Evolutionary conservation across 1,140 invertebrate species (phyloP), one percentile per base, ranked within the genome.

Genomic region (Periplaneta americana): DNA sequence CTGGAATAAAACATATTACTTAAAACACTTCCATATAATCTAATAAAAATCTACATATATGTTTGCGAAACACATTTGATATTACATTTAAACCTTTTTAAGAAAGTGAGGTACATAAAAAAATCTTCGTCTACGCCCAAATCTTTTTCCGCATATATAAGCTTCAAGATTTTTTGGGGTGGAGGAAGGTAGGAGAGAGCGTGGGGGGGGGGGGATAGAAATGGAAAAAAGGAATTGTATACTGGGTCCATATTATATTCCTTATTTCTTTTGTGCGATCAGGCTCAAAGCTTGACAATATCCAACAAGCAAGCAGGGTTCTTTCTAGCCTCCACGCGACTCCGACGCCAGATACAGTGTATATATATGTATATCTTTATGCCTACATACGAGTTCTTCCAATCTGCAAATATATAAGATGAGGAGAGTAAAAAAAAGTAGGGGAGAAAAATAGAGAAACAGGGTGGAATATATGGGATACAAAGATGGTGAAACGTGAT

Each of bases 401-500:
- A 66, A 66, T 66, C 48, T 66, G 48, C 48, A 66, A 66, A 66
- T 66, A 66, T 66, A 66, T 66, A 66, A 66, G 48, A 66, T 28
- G 48, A 66, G 48, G 48, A 28, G 28, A 66, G 48, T 66, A 48
- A 66, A 66, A 66, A n/a, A n/a, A 28, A 28, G 48, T 28, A 28
- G 48, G n/a, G 48, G 48, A 66, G 48, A 66, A 66, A 66, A 66
- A 66, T 66, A 37, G 75, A 37, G 75, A 37, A 34, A 37, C 34
- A 37, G 77, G 77, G 77, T 78, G 34, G 77, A 78, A 78, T 78
- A 78, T 37, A 78, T 78, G 77, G 77, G 77, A 78, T 78, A 78
- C 77, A 78, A 78, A 78, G 36, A 78, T 78, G 77, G 48, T 28
- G 48, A 66, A 66, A 66, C n/a, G 48, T 48, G 39, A 78, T 39